phyloP scores from a whole-genome alignment of 1,140 invertebrate species.

The Nymphalis io region DNA sequence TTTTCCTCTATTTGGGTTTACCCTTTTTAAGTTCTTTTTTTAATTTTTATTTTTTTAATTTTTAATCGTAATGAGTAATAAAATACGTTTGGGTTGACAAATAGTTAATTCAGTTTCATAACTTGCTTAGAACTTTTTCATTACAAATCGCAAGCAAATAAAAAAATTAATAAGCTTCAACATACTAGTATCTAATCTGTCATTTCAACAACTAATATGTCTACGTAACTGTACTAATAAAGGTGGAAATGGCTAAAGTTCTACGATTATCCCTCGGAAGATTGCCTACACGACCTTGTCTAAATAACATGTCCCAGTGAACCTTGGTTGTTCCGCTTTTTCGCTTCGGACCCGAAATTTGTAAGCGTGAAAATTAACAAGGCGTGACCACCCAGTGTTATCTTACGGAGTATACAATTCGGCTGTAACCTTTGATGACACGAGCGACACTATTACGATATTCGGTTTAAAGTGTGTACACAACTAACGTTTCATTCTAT shows the following conservation, averaged over 20 bases:
- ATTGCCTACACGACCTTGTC: constrained; percentile 29
- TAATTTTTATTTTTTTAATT: too few relatives aligned
- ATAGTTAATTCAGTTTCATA: too few relatives aligned
- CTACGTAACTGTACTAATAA: not conserved
- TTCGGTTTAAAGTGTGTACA: constrained; percentile 1
- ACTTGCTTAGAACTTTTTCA: too few relatives aligned
- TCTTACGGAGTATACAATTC: constrained; percentile 30
- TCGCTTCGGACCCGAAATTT: constrained; percentile 30
- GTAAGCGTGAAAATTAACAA: constrained; percentile 36
- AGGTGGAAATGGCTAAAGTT: constrained; percentile 13
- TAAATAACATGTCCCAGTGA: constrained; percentile 35
- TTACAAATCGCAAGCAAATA: too few relatives aligned
- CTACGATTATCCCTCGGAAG: constrained; percentile 26
- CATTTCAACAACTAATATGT: too few relatives aligned
- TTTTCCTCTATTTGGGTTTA: too few relatives aligned
- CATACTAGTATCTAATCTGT: too few relatives aligned
- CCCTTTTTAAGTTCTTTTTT: too few relatives aligned
- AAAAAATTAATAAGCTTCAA: too few relatives aligned
- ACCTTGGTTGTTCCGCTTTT: constrained; percentile 29
- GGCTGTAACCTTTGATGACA: constrained; percentile 15
- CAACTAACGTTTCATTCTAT: not conserved
- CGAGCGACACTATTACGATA: not conserved
- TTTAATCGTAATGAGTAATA: too few relatives aligned
- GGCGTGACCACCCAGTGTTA: constrained; percentile 29
- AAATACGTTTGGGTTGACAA: too few relatives aligned